These are phyloP conservation scores for Pseudolaguvia tuberculata DNA, from an alignment of 2,113 vertebrate species.

Conservation along the genomic window DNA sequence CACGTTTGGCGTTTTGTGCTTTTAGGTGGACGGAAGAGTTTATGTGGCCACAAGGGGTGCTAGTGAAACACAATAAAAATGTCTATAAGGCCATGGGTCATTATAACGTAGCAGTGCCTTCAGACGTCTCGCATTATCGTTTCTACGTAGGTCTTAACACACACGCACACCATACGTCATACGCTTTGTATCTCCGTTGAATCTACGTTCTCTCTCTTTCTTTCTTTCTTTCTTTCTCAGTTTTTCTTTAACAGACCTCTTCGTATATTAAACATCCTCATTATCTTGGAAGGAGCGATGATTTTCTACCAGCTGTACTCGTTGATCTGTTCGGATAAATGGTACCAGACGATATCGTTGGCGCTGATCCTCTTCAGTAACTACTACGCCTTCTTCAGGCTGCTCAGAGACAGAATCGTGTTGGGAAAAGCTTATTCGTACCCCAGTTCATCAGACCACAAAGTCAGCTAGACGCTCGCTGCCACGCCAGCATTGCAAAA, in stretches of 20 bases:
- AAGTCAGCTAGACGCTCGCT: conserved; percentile 73
- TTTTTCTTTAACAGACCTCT: conserved; percentile 99
- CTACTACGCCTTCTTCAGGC: conserved; percentile 97
- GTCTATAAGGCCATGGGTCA: conserved; percentile 98
- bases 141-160: conserved; percentile 84
- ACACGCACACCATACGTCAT: background rate
- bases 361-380: conserved; percentile 98
- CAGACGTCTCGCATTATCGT: conserved; percentile 94
- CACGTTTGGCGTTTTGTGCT: background rate
- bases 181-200: background rate
- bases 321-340: conserved; percentile 90
- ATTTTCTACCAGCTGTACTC: conserved; percentile 98
- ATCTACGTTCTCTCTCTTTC: background rate
- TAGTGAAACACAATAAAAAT: conserved; percentile 97
- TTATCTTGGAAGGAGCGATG: conserved; percentile 90
- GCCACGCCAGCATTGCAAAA: conserved; percentile 37
- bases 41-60: conserved; percentile 95
- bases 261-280: conserved; percentile 94
- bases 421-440: conserved; percentile 93
- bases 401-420: conserved; percentile 94
- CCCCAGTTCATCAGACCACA: conserved; percentile 81
- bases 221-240: conserved; percentile 58
- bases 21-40: conserved; percentile 96
- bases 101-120: conserved; percentile 95
- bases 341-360: conserved; percentile 96